phyloP scores from a whole-genome alignment of 2,113 vertebrate species.

The Anarhynchus alexandrinus region DNA sequence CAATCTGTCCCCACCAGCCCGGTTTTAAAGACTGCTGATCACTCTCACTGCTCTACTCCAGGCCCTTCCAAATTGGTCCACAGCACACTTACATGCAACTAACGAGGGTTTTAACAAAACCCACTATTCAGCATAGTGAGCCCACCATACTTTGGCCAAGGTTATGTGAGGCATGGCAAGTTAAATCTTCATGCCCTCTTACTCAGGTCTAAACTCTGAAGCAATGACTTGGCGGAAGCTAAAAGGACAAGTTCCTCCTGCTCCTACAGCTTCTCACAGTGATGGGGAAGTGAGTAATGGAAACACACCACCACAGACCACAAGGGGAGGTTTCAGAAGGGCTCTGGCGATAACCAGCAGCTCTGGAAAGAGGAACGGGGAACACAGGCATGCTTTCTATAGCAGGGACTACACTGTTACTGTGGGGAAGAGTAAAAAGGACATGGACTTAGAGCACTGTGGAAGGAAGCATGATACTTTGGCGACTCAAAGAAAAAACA shows the following conservation, averaged over 20 bases:
- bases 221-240: background rate
- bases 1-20: background rate
- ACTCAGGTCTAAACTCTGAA: background rate
- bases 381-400: background rate
- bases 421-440: background rate
- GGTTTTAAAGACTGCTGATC: background rate
- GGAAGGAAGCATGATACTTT: background rate
- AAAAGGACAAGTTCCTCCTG: constrained; percentile 4
- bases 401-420: background rate
- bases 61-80: background rate
- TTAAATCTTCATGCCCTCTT: background rate
- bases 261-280: background rate
- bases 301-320: background rate
- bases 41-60: background rate
- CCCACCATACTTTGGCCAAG: background rate
- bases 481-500: background rate
- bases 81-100: background rate
- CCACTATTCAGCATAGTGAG: background rate
- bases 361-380: background rate
- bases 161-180: background rate
- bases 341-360: background rate
- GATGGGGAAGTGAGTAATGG: background rate
- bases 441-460: background rate
- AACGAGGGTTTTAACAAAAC: background rate
- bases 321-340: background rate